Evolutionary conservation across 2,888 invertebrate species (phyloP).

Genomic region (Coleophora flavipennella): DNA sequence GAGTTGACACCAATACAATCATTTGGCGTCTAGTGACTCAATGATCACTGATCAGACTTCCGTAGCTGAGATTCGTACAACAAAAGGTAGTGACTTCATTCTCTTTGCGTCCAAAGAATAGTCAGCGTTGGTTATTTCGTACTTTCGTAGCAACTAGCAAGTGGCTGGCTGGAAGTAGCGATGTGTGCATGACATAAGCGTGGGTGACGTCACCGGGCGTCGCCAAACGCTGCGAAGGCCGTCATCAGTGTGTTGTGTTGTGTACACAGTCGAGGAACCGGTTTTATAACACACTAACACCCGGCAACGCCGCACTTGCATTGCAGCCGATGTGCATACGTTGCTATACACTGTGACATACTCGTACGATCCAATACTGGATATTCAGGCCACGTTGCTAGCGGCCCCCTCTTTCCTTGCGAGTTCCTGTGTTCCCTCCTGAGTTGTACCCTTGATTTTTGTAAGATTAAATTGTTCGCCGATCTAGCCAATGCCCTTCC

Average conservation of each 20-base stretch:
- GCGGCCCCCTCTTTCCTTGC: too few species aligned
- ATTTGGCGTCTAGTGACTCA: slow-evolving; percentile 12
- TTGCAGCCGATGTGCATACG: slow-evolving; percentile 3
- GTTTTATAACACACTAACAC: slow-evolving; percentile 48
- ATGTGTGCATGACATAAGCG: slow-evolving; percentile 55
- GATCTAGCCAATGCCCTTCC: too few species aligned
- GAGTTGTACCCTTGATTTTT: too few species aligned
- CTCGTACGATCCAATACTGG: too few species aligned
- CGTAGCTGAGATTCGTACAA: too few species aligned
- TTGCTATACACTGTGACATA: too few species aligned
- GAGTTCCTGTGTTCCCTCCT: too few species aligned
- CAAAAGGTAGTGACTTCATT: too few species aligned
- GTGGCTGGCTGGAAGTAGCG: too few species aligned
- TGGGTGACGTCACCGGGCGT: slow-evolving; percentile 64
- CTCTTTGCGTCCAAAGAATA: slow-evolving; percentile 10
- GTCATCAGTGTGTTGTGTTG: slow-evolving; percentile 45
- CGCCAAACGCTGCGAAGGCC: slow-evolving; percentile 60
- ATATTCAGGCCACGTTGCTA: too few species aligned
- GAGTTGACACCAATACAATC: slow-evolving; percentile 11
- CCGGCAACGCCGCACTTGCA: slow-evolving; percentile 23
- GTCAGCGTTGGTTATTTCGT: background rate
- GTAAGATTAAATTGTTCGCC: too few species aligned
- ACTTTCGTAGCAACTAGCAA: background rate
- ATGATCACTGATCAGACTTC: slow-evolving; percentile 7
- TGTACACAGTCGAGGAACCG: slow-evolving; percentile 37